Base-by-base conservation (phyloP, 2,888 invertebrate genomes). In the Rhorus exstirpatorius region DNA sequence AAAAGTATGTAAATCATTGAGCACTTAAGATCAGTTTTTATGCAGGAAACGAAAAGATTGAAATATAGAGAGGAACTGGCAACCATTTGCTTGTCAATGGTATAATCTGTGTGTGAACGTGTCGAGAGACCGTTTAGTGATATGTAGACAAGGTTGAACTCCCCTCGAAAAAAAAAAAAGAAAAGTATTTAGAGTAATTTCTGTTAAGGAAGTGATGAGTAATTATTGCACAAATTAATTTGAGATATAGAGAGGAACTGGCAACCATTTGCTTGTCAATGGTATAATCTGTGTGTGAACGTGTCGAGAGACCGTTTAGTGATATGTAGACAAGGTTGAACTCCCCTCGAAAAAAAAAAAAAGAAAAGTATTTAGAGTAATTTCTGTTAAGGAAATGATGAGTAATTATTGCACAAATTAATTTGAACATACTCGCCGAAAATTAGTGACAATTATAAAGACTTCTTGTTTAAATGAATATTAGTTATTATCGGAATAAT, bases 1-100 rank as follows among this genome's bases (percentile, higher is more conserved):
- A 71, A 65, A 46, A 65, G 41, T 17, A 60, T 46, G 60, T 83
- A 79, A 79, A 79, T 82, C 70, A 76, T 82, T 26, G 75, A 46
- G 71, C 60, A 76, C 75, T 75, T 58, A 14, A 65, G 74, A 41
- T 10, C 24, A 19, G 41, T 77, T 70, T 70, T 63, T 41, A 51
- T 14, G 38, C 24, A 10, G 12, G 7, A 58, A 21, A 19, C 46
- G n/a, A 46, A 14, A 31, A 58, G 44, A 38, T 55, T 41, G 60
- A 49, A 51, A 31, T 41, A 35, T 8, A 10, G 21, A 61, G 49
- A 24, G 61, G 55, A 67, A 74, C 65, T 49, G 46, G 46, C 41
- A 35, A 80, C 51, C 49, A 53, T 72, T 72, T 61, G 77, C 58
- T 49, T 14, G 76, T 65, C 63, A 60, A 31, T 24, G 49, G 24